phyloP scores from a whole-genome alignment of 2,888 invertebrate genomes.

The Drosophila ustulata region DNA sequence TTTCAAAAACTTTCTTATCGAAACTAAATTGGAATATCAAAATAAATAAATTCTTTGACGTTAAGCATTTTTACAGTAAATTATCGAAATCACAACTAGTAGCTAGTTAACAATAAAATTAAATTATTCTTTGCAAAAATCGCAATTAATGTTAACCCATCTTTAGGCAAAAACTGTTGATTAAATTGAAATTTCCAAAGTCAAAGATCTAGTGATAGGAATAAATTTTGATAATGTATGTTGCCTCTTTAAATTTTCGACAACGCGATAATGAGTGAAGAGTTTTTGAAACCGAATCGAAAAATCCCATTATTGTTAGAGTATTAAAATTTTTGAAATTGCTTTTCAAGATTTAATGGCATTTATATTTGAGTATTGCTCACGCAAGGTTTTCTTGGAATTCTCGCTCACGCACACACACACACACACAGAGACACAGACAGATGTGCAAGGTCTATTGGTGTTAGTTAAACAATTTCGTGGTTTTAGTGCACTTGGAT shows the following conservation, averaged over 20 bases:
- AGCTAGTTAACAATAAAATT: not conserved
- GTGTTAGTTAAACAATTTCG: constrained; percentile 37
- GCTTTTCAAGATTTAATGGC: constrained; percentile 12
- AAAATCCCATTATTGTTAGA: constrained; percentile 5
- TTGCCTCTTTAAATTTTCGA: not conserved
- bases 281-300: not conserved
- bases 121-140: not conserved
- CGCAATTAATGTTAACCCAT: too few relatives aligned
- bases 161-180: not conserved
- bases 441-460: constrained; percentile 27
- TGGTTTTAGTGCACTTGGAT: constrained; percentile 37
- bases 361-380: constrained; percentile 20
- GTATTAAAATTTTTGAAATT: constrained; percentile 8
- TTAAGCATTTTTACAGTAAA: too few relatives aligned
- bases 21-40: too few relatives aligned
- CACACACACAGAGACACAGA: not conserved
- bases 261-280: not conserved
- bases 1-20: not conserved
- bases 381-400: constrained; percentile 40
- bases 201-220: not conserved
- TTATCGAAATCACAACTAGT: not conserved
- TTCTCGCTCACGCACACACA: constrained; percentile 1
- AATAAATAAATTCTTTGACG: too few relatives aligned
- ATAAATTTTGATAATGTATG: too few relatives aligned
- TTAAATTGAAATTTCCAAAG: not conserved